Percentiles rank a stretch among this genome's conserved stretches.
phyloP scores from a whole-genome alignment of 1,140 invertebrate genomes.

The Chrysomallon squamiferum region DNA sequence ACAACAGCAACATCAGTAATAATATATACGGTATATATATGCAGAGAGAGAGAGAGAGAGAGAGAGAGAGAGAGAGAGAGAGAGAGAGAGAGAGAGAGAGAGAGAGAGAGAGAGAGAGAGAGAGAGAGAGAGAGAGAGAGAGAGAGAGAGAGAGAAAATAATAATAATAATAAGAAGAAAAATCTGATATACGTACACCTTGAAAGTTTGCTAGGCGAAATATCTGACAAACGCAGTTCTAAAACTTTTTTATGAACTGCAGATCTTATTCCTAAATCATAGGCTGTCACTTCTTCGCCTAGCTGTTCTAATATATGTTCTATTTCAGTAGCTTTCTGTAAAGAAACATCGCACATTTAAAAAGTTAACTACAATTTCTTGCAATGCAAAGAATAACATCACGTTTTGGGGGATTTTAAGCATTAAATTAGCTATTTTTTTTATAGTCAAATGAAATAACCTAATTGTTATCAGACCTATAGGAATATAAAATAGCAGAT shows the following conservation, averaged over 20 bases:
- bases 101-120: not conserved
- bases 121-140: no score
- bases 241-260: constrained; percentile 38
- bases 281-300: constrained; percentile 32
- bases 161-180: constrained; percentile 10
- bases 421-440: no score
- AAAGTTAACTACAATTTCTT: no score
- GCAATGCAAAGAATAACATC: no score
- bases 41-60: not conserved
- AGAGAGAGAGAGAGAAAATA: constrained; percentile 2
- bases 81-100: not conserved
- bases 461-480: no score
- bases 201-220: constrained; percentile 44
- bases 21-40: not conserved
- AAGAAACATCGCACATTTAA: not conserved
- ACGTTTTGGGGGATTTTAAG: no score
- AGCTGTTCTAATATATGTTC: constrained; percentile 41
- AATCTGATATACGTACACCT: constrained; percentile 25
- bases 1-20: not conserved
- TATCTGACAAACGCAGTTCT: constrained; percentile 32
- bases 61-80: no score
- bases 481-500: no score
- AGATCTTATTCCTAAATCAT: constrained; percentile 26
- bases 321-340: constrained; percentile 39
- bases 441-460: no score